Conservation (phyloP, 2,113 vertebrate genomes). For the Apodemus speciosus region DNA sequence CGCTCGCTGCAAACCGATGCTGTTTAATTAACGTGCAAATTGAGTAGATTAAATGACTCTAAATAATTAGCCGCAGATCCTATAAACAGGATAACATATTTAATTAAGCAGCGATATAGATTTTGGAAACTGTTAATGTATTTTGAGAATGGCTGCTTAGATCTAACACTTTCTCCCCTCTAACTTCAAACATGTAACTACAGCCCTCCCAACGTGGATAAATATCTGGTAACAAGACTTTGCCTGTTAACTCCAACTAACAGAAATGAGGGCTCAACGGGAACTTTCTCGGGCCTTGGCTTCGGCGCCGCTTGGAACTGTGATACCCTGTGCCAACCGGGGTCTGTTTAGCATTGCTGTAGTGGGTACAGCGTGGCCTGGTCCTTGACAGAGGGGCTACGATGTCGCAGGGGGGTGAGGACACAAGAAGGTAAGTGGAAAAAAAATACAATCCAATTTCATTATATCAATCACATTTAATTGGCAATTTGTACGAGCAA, state of each 20-base stretch:
- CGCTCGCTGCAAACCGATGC: conserved; percentile 84
- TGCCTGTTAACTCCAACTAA: conserved; percentile 74
- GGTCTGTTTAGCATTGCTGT: conserved; percentile 27
- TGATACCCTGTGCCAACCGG: not conserved
- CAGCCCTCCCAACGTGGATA: conserved; percentile 67
- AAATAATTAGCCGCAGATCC: conserved; percentile 95
- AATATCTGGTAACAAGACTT: conserved; percentile 77
- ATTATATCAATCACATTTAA: conserved; percentile 95
- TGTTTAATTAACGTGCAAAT: conserved; percentile 98
- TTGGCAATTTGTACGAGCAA: conserved; percentile 94
- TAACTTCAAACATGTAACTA: conserved; percentile 82
- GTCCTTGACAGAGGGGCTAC: not conserved
- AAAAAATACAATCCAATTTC: conserved; percentile 90
- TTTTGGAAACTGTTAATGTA: conserved; percentile 90
- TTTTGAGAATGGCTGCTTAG: conserved; percentile 83
- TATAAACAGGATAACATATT: conserved; percentile 97
- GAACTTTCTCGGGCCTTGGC: conserved; percentile 3
- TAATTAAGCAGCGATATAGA: conserved; percentile 90
- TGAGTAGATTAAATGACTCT: conserved; percentile 97
- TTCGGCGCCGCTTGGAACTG: not conserved
- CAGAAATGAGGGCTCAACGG: conserved; percentile 70
- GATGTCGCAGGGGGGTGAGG: conserved; percentile 32
- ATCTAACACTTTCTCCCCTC: conserved; percentile 75
- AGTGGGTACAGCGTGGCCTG: not conserved
- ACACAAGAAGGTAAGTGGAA: conserved; percentile 84